phyloP scores from a whole-genome alignment of 2,113 vertebrate genomes.

The Myiozetetes cayanensis region DNA sequence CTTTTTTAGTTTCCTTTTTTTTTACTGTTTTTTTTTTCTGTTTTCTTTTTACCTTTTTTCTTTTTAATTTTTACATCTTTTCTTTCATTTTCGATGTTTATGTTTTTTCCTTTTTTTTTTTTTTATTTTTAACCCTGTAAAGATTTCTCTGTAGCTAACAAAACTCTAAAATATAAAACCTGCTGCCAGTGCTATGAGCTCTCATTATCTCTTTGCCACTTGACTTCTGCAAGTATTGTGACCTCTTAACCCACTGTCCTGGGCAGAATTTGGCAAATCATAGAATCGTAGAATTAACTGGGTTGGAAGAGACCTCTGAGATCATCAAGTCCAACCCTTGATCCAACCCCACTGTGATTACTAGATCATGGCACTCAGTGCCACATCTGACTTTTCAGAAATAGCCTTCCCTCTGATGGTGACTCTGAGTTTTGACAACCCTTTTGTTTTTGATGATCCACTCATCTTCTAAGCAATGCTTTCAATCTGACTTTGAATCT shows the following conservation, averaged over 20 bases:
- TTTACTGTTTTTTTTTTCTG: no score
- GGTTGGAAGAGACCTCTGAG: no score
- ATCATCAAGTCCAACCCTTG: no score
- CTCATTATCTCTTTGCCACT: not conserved
- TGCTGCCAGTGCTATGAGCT: not conserved
- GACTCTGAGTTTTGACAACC: not conserved
- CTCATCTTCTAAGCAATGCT: not conserved
- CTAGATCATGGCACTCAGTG: no score
- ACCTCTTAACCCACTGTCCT: not conserved
- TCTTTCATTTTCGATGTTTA: accelerated
- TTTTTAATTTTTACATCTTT: not conserved
- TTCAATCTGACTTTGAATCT: not conserved
- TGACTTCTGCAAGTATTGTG: not conserved
- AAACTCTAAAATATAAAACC: not conserved
- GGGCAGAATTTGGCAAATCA: not conserved
- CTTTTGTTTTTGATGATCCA: not conserved
- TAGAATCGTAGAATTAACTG: no score
- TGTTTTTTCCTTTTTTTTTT: accelerated
- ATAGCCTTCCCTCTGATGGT: not conserved
- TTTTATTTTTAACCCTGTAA: not conserved
- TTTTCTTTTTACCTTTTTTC: not conserved
- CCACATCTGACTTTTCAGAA: not conserved
- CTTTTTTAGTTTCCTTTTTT: not conserved
- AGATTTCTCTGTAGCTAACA: not conserved
- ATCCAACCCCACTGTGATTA: no score